phyloP scores from a whole-genome alignment of 2,797 vertebrate species.

The Myotis pilosus region DNA sequence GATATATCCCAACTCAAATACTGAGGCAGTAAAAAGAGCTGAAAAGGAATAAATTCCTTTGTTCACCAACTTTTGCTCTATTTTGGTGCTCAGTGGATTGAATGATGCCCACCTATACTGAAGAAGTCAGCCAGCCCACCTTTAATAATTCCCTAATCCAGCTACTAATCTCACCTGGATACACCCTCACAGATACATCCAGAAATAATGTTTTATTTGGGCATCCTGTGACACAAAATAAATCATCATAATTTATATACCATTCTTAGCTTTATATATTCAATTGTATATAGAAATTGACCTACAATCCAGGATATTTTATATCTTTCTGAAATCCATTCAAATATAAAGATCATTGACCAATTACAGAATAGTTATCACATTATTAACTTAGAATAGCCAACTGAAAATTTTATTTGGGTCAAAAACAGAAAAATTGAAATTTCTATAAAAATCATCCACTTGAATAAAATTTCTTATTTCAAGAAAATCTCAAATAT shows the following conservation, averaged over 20 bases:
- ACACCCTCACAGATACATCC: neutral
- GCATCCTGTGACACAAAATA: neutral
- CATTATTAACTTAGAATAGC: neutral
- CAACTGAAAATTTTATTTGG: neutral
- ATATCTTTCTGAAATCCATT: neutral
- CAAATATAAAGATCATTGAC: neutral
- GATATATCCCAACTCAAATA: neutral
- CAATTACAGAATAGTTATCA: neutral
- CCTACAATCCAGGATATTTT: neutral
- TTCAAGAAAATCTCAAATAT: neutral
- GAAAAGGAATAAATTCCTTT: neutral
- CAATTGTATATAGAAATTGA: neutral
- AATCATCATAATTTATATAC: neutral
- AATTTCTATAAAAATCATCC: neutral
- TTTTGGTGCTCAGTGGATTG: neutral
- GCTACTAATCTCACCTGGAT: neutral
- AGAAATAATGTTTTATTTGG: neutral
- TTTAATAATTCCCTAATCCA: neutral
- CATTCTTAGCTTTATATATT: neutral
- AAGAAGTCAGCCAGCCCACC: neutral
- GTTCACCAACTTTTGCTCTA: neutral
- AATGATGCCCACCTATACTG: neutral
- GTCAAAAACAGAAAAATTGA: neutral
- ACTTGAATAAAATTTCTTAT: conserved; percentile 13
- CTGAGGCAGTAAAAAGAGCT: neutral